These are phyloP conservation scores for Malthinus flaveolus DNA, from an alignment of 2,888 invertebrate genomes.

Conservation along the genomic window DNA sequence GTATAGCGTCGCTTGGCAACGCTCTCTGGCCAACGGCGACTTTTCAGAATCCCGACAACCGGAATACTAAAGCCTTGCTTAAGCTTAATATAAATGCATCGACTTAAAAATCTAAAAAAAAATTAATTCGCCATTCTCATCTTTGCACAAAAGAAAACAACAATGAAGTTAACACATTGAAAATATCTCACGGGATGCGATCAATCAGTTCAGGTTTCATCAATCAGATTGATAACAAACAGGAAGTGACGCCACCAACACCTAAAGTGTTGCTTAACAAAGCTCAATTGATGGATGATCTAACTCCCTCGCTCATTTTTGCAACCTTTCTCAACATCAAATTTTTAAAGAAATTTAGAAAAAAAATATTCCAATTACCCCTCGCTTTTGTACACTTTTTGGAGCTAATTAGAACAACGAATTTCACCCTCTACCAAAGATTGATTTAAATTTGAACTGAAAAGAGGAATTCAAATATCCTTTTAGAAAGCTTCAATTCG, in stretches of 20 bases:
- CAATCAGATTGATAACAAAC: conserved; percentile 32
- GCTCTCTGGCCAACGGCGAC: conserved; percentile 44
- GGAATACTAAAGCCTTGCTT: conserved; percentile 12
- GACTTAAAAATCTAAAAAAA: not conserved
- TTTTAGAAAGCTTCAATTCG: conserved; percentile 17
- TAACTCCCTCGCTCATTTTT: not conserved
- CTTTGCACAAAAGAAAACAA: conserved; percentile 21
- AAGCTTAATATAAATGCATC: conserved; percentile 15
- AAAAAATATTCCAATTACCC: too few species aligned
- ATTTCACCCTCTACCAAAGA: conserved; percentile 7
- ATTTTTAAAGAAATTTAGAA: not conserved
- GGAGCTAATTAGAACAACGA: conserved; percentile 17
- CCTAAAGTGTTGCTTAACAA: conserved; percentile 28
- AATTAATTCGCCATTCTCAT: not conserved
- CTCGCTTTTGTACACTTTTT: not conserved
- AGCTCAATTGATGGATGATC: conserved; percentile 28
- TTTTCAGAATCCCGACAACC: conserved; percentile 20
- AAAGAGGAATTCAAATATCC: conserved; percentile 33
- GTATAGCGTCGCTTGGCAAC: conserved; percentile 47
- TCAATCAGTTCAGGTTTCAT: conserved; percentile 32
- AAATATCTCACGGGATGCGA: conserved; percentile 29
- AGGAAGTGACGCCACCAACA: conserved; percentile 29
- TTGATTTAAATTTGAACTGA: conserved; percentile 24
- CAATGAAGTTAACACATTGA: conserved; percentile 24
- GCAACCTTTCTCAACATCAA: not conserved